Conservation (phyloP, 2,797 vertebrate species). For the Morelia viridis region DNA sequence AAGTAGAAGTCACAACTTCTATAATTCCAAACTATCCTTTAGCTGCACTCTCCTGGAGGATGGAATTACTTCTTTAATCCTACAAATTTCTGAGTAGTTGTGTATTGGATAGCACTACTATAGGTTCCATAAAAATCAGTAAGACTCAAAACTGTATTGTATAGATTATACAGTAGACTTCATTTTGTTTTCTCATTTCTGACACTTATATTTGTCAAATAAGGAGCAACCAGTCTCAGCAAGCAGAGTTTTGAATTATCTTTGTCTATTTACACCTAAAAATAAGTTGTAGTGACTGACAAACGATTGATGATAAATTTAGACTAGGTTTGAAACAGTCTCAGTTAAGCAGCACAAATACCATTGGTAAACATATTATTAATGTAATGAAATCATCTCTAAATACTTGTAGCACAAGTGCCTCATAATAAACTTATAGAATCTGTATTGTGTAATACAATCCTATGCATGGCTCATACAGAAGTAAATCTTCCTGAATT, state of each 20-base stretch:
- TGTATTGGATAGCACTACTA: neutral
- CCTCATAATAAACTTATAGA: neutral
- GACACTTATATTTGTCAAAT: neutral
- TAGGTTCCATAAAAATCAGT: neutral
- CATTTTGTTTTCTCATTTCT: neutral
- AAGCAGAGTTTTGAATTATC: conserved; percentile 30
- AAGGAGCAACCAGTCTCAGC: neutral
- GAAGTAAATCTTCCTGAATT: neutral
- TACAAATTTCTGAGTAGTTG: neutral
- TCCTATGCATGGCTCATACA: neutral
- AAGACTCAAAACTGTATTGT: neutral
- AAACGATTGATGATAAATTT: neutral
- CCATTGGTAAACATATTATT: neutral
- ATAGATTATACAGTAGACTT: neutral
- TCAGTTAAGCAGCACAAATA: neutral
- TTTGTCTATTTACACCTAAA: conserved; percentile 68
- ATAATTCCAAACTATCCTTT: neutral
- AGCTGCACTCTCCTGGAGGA: neutral
- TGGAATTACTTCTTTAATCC: neutral
- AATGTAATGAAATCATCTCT: neutral
- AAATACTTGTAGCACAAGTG: neutral
- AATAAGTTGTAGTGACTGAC: conserved; percentile 58
- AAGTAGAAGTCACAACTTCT: neutral
- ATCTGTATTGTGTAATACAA: neutral
- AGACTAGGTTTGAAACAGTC: neutral